Percentiles rank a stretch among this genome's conserved stretches.
These are phyloP conservation scores for Tenthredo amoena DNA, from an alignment of 2,888 invertebrate species.

Conservation along the genomic window DNA sequence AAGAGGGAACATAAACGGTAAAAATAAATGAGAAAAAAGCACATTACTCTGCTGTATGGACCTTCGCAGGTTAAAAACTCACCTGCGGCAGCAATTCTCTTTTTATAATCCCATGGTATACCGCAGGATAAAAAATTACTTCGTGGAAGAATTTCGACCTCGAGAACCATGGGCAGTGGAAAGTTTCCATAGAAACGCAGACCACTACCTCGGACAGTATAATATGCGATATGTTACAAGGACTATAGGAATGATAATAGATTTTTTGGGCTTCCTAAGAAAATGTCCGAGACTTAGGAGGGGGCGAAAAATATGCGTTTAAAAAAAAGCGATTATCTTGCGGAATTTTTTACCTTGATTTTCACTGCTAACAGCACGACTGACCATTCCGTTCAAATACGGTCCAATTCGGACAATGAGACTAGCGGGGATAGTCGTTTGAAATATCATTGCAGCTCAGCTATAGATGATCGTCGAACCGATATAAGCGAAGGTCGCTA, in stretches of 20 bases:
- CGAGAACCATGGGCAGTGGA: background rate
- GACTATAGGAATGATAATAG: background rate
- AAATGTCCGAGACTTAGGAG: background rate
- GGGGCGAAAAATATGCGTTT: background rate
- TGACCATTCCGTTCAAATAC: background rate
- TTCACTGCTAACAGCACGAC: background rate
- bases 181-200: background rate
- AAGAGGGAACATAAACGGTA: background rate
- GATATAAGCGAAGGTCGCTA: background rate
- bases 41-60: background rate
- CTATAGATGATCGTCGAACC: background rate
- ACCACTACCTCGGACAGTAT: background rate
- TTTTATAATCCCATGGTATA: slow-evolving; percentile 1
- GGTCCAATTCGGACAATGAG: background rate
- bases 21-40: background rate
- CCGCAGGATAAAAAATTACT: background rate
- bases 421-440: background rate
- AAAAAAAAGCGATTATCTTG: background rate
- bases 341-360: background rate
- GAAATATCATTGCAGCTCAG: background rate
- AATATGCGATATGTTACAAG: background rate
- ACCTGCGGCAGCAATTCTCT: background rate
- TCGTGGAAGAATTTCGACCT: background rate
- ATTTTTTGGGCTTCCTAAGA: background rate
- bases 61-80: background rate